Conservation (phyloP, 2,888 invertebrate genomes). For the Archaeoteleia sp. region DNA sequence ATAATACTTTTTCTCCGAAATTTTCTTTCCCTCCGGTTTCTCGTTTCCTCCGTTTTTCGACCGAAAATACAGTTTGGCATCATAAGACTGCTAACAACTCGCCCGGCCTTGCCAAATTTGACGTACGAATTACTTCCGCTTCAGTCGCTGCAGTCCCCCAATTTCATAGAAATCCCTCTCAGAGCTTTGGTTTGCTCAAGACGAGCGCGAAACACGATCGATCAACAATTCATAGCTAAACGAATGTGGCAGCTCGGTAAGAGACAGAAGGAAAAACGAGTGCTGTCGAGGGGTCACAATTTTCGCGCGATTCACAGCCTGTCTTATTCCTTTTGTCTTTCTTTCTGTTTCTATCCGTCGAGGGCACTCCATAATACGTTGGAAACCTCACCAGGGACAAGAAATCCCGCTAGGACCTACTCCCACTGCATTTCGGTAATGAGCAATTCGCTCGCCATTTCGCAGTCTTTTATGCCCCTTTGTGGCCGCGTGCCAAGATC, state of each 20-base stretch:
- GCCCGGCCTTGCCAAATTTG: constrained; percentile 19
- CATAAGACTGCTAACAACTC: constrained; percentile 28
- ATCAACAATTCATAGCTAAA: constrained; percentile 21
- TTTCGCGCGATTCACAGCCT: constrained; percentile 15
- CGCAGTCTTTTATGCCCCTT: constrained; percentile 66
- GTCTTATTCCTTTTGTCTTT: background rate
- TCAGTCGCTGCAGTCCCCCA: constrained; percentile 13
- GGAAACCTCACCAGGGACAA: constrained; percentile 4
- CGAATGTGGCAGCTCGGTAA: background rate
- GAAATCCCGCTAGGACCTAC: constrained; percentile 28
- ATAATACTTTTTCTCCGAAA: no score
- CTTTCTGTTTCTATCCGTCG: background rate
- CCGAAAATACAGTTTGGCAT: no score
- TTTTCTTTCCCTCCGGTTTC: no score
- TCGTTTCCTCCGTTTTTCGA: no score
- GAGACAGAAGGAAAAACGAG: constrained; percentile 1
- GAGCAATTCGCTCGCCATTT: constrained; percentile 70
- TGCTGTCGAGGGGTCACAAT: constrained; percentile 10
- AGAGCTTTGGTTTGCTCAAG: constrained; percentile 29
- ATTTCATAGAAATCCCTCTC: constrained; percentile 10
- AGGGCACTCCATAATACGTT: constrained; percentile 6
- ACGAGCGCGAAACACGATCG: constrained; percentile 23
- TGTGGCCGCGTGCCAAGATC: constrained; percentile 61
- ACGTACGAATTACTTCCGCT: constrained; percentile 36
- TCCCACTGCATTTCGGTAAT: constrained; percentile 63